Evolutionary conservation across 2,888 invertebrate genomes (phyloP), one percentile per base, ranked within the genome.

Genomic region (Synanthedon formicaeformis): DNA sequence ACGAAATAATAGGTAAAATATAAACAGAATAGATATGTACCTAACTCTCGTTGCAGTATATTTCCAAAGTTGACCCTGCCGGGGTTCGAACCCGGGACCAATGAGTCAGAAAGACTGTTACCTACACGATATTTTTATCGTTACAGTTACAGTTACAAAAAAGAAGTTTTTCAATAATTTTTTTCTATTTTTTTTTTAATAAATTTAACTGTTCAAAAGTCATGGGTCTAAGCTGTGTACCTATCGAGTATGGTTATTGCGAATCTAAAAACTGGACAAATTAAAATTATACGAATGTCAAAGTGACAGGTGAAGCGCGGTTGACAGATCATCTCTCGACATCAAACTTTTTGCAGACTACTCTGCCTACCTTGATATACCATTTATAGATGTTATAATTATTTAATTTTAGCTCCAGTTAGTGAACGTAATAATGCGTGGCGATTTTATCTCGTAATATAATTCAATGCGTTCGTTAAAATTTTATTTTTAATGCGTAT

Each of bases 251-350:
- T 14, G 4, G 45, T n/a, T 14, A 10, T 34, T 34, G 34, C 1
- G 5, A 45, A 45, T 13, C 12, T 45, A 45, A 45, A 45, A 45
- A 45, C 45, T 45, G 45, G 45, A 14, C 60, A 60, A 73, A 77
- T 78, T 75, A 75, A 76, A 73, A 78, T 77, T 65, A 67, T 64
- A 59, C 62, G 55, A 62, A 64, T 61, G 57, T 65, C 62, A 51
- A 61, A 65, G 62, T 73, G 76, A 75, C 79, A 80, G 79, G 71
- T 79, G 79, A 66, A 62, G 57, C 60, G 49, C 51, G 54, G 57
- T 64, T 73, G 75, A 78, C 75, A 71, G 71, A 76, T 74, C 73
- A 75, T 64, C 59, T 60, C 56, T 57, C 52, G 56, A 48, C 55
- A 55, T 56, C 34, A 53, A 52, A 52, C 58, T 60, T 62, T 54